Evolutionary conservation across 2,888 invertebrate genomes (phyloP).

Genomic region (Cheilosia vulpina): DNA sequence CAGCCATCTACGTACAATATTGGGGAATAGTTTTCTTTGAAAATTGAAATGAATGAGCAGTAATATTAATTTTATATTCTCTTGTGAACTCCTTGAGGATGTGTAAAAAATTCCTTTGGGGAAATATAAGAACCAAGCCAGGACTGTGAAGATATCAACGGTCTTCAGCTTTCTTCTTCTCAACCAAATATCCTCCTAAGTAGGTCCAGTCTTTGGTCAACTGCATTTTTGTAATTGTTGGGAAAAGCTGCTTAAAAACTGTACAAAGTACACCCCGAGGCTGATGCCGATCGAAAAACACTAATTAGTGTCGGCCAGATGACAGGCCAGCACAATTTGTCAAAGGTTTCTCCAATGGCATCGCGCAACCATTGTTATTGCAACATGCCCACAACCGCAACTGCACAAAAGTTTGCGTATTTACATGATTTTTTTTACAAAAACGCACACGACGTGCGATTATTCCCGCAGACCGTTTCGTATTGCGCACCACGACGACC

Average conservation of each 20-base stretch:
- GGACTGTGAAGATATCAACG: no score
- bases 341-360: not conserved
- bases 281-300: not conserved
- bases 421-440: constrained; percentile 9
- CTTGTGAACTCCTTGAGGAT: not conserved
- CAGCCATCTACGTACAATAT: not conserved
- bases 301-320: not conserved
- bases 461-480: constrained; percentile 31
- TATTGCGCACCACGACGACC: constrained; percentile 23
- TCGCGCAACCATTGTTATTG: not conserved
- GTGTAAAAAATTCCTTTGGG: no score
- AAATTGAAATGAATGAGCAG: not conserved
- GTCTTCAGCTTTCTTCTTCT: no score
- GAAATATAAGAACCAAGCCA: no score
- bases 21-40: not conserved
- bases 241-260: no score
- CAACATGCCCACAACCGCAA: not conserved
- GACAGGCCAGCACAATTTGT: not conserved
- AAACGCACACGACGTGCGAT: not conserved
- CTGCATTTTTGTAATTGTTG: no score
- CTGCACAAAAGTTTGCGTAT: not conserved
- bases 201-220: no score
- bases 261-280: no score
- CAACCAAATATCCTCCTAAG: no score
- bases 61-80: constrained; percentile 3